Evolutionary conservation across 2,888 invertebrate species (phyloP), one percentile per base, ranked within the genome.

Genomic region (Hedya salicella): DNA sequence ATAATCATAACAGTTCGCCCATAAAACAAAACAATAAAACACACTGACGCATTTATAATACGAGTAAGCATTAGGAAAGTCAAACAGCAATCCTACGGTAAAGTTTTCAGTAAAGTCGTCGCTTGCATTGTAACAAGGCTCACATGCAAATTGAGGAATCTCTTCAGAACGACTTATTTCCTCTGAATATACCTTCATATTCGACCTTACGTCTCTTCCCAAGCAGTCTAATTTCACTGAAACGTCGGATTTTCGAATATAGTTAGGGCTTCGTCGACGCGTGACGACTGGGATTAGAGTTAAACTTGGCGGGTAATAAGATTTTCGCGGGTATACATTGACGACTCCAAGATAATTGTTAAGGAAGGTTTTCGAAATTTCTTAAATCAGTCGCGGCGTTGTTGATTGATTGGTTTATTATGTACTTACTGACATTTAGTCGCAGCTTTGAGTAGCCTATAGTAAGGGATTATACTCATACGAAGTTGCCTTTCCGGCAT

Each of bases 281-380:
- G 48, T 48, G 59, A 46, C 59, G 59, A n/a, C 30, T 19, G 52
- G 59, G 44, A 65, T 65, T 65, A 60, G 39, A 46, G 59, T 39
- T 60, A 30, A 17, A 60, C 52, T 60, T 57, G 11, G 40, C 50
- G 64, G 44, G 44, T 44, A 52, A 57, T 64, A 46, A 36, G 52
- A 64, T 59, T 65, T 36, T 52, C 52, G 44, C 16, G 19, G 19
- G 19, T 46, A 14, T 36, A 39, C 40, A n/a, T 32, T 16, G 44
- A 52, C 50, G 52, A 39, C 39, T 21, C 8, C 14, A 9, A 36
- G 32, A 46, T 42, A 57, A 57, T 57, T 25, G n/a, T 44, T 57
- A 17, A 32, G 44, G 32, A 57, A 56, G 5, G 36, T 36, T 9
- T 32, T 36, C 36, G 36, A 36, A 3, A 25, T 6, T 25, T 3